These are phyloP conservation scores for Mustelus asterias DNA, from an alignment of 2,113 vertebrate genomes.

Conservation along the genomic window DNA sequence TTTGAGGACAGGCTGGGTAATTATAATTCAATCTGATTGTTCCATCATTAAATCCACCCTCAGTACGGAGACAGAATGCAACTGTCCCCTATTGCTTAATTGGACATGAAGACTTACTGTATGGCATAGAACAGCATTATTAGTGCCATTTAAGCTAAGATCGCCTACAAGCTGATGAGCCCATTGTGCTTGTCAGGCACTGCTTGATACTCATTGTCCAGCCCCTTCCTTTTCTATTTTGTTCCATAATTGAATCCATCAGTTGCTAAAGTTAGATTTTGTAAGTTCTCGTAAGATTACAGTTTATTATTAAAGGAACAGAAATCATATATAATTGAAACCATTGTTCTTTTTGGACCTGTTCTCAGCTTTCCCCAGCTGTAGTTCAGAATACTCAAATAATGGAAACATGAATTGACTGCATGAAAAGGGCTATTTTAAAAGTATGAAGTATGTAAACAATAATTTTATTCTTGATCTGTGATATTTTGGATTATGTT, in stretches of 20 bases:
- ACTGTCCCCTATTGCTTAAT: background rate
- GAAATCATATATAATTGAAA: background rate
- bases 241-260: background rate
- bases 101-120: background rate
- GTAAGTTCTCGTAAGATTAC: background rate
- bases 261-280: background rate
- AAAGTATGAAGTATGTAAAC: background rate
- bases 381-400: background rate
- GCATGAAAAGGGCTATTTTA: background rate
- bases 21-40: background rate
- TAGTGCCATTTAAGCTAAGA: background rate
- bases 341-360: background rate
- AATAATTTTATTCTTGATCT: background rate
- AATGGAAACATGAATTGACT: background rate
- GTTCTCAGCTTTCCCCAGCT: background rate
- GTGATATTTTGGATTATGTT: background rate
- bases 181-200: background rate
- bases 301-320: background rate
- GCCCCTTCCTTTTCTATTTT: background rate
- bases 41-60: background rate
- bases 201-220: background rate
- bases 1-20: background rate
- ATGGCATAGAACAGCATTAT: background rate
- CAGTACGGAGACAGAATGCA: background rate
- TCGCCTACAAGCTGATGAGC: background rate